phyloP scores from a whole-genome alignment of 2,113 vertebrate genomes.

The Halcyon malimbica region DNA sequence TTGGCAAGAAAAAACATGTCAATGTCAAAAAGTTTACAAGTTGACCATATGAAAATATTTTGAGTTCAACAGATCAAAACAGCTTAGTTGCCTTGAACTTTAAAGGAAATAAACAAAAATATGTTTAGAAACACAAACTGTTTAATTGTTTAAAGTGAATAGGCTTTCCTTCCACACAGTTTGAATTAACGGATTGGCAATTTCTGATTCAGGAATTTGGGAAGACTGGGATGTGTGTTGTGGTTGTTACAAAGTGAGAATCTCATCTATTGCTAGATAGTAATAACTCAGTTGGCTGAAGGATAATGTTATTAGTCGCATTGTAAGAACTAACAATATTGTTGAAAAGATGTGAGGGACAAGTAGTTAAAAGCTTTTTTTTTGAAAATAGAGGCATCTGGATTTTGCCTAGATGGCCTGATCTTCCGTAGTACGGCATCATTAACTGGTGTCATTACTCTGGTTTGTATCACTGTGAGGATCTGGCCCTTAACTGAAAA shows the following conservation, averaged over 20 bases:
- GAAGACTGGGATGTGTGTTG: background rate
- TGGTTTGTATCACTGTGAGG: background rate
- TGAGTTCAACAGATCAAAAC: slow-evolving; percentile 12
- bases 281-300: background rate
- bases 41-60: slow-evolving; percentile 22
- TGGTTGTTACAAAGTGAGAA: background rate
- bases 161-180: background rate
- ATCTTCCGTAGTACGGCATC: background rate
- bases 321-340: background rate
- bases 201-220: background rate
- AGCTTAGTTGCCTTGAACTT: slow-evolving; percentile 11
- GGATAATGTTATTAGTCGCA: background rate
- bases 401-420: background rate
- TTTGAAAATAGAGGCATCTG: background rate
- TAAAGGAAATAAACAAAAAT: slow-evolving; percentile 1
- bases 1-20: background rate
- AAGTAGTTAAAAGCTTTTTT: background rate
- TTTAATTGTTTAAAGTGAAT: background rate
- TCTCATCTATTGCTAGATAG: background rate
- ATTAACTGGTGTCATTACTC: background rate
- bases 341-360: background rate
- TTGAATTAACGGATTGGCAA: background rate
- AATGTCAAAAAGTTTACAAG: background rate
- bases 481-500: background rate
- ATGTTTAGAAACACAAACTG: background rate